phyloP scores from a whole-genome alignment of 2,888 invertebrate species.

The Frankliniella intonsa region DNA sequence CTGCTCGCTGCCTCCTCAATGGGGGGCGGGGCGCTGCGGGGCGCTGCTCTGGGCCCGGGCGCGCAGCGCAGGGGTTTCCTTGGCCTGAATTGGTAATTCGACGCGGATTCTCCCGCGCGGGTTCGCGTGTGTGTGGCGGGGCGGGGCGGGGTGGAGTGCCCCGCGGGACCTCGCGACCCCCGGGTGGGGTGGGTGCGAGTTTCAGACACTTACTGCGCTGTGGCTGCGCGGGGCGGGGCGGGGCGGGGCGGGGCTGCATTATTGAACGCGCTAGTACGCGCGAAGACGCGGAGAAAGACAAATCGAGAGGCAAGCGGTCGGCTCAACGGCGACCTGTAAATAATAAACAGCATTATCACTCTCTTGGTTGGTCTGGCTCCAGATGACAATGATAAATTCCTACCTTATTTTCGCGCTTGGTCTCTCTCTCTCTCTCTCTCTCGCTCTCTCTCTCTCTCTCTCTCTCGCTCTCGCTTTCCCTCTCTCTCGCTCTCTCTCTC shows the following conservation, averaged over 20 bases:
- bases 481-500: not conserved
- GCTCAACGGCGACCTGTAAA: not conserved
- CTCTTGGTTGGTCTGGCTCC: not conserved
- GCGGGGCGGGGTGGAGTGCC: no score
- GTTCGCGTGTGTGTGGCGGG: no score
- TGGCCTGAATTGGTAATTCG: no score
- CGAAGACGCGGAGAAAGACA: not conserved
- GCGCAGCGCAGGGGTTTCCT: no score
- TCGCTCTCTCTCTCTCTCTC: not conserved
- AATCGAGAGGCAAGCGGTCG: not conserved
- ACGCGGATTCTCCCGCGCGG: no score
- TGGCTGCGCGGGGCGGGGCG: not conserved
- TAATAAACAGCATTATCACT: constrained; percentile 10
- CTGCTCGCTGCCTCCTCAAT: no score
- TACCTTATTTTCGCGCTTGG: not conserved
- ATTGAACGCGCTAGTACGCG: not conserved
- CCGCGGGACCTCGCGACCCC: no score
- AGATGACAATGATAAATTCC: constrained; percentile 1
- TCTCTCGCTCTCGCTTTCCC: no score
- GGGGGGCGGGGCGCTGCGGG: no score
- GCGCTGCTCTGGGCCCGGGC: no score
- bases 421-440: not conserved
- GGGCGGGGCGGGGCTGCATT: not conserved
- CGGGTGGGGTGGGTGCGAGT: no score
- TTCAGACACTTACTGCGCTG: not conserved